Evolutionary conservation across 2,797 vertebrate species (phyloP).

Genomic region (Chanos chanos): DNA sequence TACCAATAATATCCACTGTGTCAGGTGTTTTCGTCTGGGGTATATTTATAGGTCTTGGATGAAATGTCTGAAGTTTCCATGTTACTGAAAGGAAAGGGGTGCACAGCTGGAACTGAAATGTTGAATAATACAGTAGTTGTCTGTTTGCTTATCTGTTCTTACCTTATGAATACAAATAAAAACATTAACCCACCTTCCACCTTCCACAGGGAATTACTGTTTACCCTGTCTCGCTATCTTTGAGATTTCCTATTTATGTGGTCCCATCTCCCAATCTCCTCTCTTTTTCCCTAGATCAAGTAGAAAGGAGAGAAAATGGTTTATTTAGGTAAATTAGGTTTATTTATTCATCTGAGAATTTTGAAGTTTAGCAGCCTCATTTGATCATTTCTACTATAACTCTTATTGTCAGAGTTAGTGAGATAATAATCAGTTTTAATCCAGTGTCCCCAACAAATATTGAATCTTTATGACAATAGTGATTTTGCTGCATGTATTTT

Average conservation of each 20-base stretch:
- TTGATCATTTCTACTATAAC: no score
- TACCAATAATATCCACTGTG: no score
- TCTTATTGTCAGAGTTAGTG: no score
- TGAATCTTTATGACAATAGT: no score
- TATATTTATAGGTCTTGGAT: no score
- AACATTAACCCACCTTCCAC: constrained; percentile 9
- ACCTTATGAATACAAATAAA: constrained; percentile 23
- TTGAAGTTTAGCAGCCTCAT: no score
- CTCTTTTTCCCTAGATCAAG: constrained; percentile 2
- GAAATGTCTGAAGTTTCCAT: no score
- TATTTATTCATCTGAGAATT: constrained; percentile 8
- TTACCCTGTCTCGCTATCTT: constrained; percentile 21
- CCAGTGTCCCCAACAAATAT: no score
- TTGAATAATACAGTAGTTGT: no score
- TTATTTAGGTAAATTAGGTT: constrained; percentile 13
- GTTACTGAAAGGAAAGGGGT: constrained; percentile 4
- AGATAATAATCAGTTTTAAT: no score
- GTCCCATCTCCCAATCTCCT: constrained; percentile 8
- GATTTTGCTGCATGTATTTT: no score
- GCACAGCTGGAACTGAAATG: not conserved
- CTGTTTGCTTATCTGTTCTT: not conserved
- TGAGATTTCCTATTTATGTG: constrained; percentile 22
- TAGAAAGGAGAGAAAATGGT: constrained; percentile 1
- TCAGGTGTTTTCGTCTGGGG: no score
- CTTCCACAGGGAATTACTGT: constrained; percentile 17